Percentiles rank a stretch among this genome's conserved stretches.
Conservation (phyloP, 2,797 vertebrate species). For the Enteromius viviparus region DNA sequence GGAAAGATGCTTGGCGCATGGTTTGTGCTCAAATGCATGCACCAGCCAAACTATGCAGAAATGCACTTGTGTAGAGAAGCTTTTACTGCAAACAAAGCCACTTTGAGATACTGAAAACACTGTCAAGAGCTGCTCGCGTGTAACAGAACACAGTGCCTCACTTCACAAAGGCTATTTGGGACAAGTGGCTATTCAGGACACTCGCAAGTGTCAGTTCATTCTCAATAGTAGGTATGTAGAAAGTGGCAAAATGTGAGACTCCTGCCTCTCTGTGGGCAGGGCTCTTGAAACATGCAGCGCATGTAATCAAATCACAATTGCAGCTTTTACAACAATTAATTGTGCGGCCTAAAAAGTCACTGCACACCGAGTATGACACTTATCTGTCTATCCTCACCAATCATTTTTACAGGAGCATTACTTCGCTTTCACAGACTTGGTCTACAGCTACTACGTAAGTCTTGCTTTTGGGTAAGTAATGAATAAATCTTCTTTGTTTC, state of each 20-base stretch:
- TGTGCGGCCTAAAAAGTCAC: background rate
- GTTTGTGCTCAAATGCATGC: background rate
- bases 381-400: background rate
- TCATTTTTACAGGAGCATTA: conserved; percentile 3
- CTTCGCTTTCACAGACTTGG: background rate
- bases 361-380: too few relatives aligned
- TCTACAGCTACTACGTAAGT: background rate
- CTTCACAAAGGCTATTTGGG: background rate
- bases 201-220: background rate
- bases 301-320: background rate
- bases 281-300: background rate
- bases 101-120: conserved; percentile 1
- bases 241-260: background rate
- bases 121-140: background rate
- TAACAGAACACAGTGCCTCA: background rate
- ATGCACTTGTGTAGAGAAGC: background rate
- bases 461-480: background rate
- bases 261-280: background rate
- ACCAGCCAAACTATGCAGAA: background rate
- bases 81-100: background rate
- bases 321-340: background rate
- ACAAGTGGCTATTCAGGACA: background rate
- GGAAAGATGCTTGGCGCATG: background rate
- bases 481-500: background rate
- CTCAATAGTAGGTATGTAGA: background rate